Percentiles rank a stretch among this genome's conserved stretches.
Conservation (phyloP, 2,888 invertebrate genomes). For the Aricia artaxerxes region DNA sequence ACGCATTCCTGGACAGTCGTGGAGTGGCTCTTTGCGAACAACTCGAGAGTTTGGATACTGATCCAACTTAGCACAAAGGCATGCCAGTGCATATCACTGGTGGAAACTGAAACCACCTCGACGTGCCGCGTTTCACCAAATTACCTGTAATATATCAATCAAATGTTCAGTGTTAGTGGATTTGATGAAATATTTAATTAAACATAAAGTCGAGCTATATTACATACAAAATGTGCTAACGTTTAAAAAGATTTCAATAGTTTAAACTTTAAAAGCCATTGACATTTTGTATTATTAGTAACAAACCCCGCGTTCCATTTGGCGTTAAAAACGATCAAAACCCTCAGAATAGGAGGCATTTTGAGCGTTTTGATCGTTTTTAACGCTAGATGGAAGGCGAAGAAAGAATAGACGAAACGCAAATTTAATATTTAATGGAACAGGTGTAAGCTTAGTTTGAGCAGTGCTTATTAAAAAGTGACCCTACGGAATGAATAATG, state of each 20-base stretch:
- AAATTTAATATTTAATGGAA: background rate
- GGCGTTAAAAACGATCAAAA: too few species aligned
- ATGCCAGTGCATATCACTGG: slow-evolving; percentile 53
- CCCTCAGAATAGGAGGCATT: too few species aligned
- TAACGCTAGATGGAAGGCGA: too few species aligned
- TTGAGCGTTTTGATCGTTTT: too few species aligned
- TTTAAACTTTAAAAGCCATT: too few species aligned
- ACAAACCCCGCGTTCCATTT: background rate
- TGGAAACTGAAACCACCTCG: slow-evolving; percentile 7
- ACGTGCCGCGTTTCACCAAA: background rate
- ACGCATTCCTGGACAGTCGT: slow-evolving; percentile 50
- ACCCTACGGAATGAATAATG: background rate
- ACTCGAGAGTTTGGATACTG: slow-evolving; percentile 42
- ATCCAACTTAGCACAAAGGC: slow-evolving; percentile 58
- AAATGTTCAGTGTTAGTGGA: background rate
- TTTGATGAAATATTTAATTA: background rate
- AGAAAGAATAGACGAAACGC: background rate
- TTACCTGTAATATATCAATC: slow-evolving; percentile 18
- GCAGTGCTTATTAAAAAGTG: background rate
- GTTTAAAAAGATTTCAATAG: too few species aligned
- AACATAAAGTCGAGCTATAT: too few species aligned
- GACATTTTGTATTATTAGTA: too few species aligned
- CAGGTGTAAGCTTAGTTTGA: background rate
- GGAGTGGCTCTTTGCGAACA: slow-evolving; percentile 51
- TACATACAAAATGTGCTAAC: too few species aligned